phyloP scores from a whole-genome alignment of 2,113 vertebrate species.

The Sardina pilchardus region DNA sequence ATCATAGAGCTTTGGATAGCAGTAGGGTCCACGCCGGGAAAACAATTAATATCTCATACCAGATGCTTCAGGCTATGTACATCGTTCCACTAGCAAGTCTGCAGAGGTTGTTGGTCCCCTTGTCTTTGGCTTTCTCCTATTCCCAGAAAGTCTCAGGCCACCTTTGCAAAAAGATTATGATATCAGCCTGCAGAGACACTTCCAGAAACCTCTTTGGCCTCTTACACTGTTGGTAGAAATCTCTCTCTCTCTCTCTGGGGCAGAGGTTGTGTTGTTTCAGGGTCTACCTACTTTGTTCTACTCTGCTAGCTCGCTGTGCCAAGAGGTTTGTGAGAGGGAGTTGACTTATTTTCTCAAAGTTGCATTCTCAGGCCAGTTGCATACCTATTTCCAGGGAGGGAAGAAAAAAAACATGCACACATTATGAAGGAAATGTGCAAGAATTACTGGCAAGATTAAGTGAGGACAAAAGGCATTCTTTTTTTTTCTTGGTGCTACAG shows the following conservation, averaged over 20 bases:
- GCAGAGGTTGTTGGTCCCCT: not conserved
- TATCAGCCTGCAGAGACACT: not conserved
- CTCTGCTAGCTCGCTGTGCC: not conserved
- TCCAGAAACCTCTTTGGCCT: not conserved
- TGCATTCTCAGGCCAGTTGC: not conserved
- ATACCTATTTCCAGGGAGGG: not conserved
- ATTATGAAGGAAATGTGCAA: not conserved
- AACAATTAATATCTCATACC: not conserved
- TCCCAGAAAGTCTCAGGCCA: not conserved
- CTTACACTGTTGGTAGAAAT: not conserved
- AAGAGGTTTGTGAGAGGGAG: not conserved
- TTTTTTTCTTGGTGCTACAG: not conserved
- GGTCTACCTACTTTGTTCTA: not conserved
- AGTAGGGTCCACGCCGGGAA: too few species aligned
- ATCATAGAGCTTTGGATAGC: too few species aligned
- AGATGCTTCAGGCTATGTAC: not conserved
- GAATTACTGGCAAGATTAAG: not conserved
- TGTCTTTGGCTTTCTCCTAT: not conserved
- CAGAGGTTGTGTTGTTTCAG: not conserved
- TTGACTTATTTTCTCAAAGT: not conserved
- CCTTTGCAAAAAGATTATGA: not conserved
- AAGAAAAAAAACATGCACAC: not conserved
- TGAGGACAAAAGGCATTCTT: not conserved
- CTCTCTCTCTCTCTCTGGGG: not conserved
- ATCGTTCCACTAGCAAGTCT: not conserved